Evolutionary conservation across 1,140 invertebrate genomes (phyloP).

Genomic region (Bombus confusus): DNA sequence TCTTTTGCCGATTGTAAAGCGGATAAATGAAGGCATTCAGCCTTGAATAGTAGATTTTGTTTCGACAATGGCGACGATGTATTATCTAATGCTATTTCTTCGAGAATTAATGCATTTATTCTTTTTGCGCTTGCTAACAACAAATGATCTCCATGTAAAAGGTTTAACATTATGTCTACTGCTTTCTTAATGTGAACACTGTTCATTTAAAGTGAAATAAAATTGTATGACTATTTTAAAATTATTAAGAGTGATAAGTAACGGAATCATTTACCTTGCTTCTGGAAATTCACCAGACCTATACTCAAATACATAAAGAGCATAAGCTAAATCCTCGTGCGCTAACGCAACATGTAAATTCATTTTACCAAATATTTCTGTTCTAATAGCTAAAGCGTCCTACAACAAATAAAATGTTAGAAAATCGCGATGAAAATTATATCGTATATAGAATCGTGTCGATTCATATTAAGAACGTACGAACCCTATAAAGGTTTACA

Average conservation of each 20-base stretch:
- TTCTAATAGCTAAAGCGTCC: conserved; percentile 89
- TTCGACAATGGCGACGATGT: conserved; percentile 79
- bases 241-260: background rate
- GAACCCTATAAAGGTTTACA: conserved; percentile 91
- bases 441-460: background rate
- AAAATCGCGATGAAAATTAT: background rate
- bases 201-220: conserved; percentile 60
- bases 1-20: conserved; percentile 89
- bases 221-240: background rate
- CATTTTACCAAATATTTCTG: conserved; percentile 90
- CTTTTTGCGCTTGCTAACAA: conserved; percentile 94
- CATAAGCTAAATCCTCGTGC: conserved; percentile 95
- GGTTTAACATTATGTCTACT: conserved; percentile 90
- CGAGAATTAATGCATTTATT: conserved; percentile 95
- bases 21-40: conserved; percentile 91
- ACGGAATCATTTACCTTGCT: conserved; percentile 83
- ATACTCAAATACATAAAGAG: conserved; percentile 95
- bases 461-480: background rate
- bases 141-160: conserved; percentile 91
- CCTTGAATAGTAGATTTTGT: conserved; percentile 86
- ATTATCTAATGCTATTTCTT: conserved; percentile 95
- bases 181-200: conserved; percentile 91
- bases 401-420: conserved; percentile 75
- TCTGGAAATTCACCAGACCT: conserved; percentile 92
- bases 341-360: conserved; percentile 94